Conservation (phyloP, 2,888 invertebrate species). For the Bugula neritina region DNA sequence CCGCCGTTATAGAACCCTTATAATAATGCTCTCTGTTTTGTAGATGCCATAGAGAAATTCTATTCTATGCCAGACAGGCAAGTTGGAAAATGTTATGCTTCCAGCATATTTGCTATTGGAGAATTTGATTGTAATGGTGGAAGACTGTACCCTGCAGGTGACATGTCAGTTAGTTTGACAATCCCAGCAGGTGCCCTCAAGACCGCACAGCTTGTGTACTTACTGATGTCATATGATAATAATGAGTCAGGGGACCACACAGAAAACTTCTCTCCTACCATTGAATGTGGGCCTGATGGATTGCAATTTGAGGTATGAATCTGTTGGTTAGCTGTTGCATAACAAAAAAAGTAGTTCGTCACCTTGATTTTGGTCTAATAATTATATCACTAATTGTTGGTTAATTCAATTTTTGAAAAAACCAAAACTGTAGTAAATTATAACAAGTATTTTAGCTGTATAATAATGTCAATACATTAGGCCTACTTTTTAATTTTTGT, state of each 20-base stretch:
- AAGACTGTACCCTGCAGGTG: neutral
- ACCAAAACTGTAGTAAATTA: no score
- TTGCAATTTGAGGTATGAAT: slow-evolving; percentile 8
- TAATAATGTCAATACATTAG: no score
- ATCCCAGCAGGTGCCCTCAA: slow-evolving; percentile 14
- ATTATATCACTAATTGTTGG: no score
- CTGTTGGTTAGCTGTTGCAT: no score
- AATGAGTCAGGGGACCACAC: neutral
- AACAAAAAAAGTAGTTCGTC: no score
- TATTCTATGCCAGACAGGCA: neutral
- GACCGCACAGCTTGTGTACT: neutral
- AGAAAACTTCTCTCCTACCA: neutral
- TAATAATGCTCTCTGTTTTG: no score
- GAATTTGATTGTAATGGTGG: slow-evolving; percentile 18
- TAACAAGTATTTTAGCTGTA: no score
- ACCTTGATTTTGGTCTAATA: no score
- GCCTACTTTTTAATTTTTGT: no score
- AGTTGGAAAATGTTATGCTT: neutral
- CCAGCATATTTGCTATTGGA: slow-evolving; percentile 22
- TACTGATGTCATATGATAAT: slow-evolving; percentile 5
- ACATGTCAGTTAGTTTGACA: neutral
- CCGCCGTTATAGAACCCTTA: no score
- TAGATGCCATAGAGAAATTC: neutral
- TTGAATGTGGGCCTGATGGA: slow-evolving; percentile 22
- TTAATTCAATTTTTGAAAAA: no score